Evolutionary conservation across 30 jellyfish, hydroid and myxozoan species (phyloP).

Genomic region (Phacellophora camtschatica): DNA sequence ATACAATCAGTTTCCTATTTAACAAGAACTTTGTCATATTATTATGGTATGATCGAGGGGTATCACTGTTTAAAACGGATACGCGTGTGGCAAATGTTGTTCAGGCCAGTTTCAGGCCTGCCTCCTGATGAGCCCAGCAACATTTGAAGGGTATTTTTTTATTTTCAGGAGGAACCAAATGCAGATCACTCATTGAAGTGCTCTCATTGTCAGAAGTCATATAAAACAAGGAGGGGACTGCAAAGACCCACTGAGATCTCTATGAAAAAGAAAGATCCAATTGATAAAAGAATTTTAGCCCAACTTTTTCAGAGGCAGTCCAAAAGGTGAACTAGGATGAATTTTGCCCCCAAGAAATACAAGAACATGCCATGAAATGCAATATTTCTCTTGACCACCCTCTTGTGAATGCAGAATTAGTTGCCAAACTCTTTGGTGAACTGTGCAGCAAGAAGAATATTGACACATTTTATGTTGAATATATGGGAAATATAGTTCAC

Average conservation of each 20-base stretch:
- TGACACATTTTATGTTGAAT: conserved; percentile 21
- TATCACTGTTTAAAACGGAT: background rate
- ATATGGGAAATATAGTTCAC: conserved; percentile 3
- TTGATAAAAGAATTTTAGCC: conserved; percentile 16
- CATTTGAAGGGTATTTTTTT: too few relatives aligned
- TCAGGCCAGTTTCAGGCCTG: background rate
- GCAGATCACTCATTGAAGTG: conserved; percentile 14
- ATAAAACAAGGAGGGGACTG: conserved; percentile 33
- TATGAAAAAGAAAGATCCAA: conserved; percentile 1
- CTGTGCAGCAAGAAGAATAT: conserved; percentile 10
- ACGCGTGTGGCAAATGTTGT: background rate
- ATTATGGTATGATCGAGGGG: too few relatives aligned
- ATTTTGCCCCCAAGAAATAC: conserved; percentile 24
- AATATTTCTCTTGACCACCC: conserved; percentile 9
- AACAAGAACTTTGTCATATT: background rate
- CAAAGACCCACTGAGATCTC: conserved; percentile 8
- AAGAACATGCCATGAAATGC: background rate
- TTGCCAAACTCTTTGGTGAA: background rate
- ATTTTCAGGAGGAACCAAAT: background rate
- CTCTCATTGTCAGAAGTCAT: conserved; percentile 1
- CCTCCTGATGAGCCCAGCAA: background rate
- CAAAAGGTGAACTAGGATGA: conserved; percentile 12
- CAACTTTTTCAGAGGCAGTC: conserved; percentile 10
- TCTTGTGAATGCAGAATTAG: conserved; percentile 3
- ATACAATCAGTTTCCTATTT: background rate